Conservation (phyloP, 2,113 vertebrate species). For the Vireo altiloquus region DNA sequence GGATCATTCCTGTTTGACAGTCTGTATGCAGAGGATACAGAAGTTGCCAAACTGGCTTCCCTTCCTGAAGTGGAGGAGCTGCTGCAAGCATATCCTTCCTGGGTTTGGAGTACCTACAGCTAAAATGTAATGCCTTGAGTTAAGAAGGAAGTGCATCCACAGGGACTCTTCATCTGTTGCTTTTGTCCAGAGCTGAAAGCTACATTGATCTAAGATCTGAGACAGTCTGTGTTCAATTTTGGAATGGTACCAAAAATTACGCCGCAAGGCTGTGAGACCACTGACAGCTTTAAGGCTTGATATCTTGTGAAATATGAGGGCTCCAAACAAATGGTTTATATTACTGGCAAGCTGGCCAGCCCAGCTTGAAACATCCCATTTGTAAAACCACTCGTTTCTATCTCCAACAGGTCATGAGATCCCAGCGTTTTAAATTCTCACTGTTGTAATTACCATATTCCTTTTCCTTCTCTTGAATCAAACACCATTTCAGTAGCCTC, state of each 20-base stretch:
- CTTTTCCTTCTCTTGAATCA: conserved; percentile 1
- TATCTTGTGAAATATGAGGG: conserved; percentile 7
- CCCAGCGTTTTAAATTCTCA: background rate
- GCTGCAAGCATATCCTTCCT: conserved; percentile 86
- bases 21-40: conserved; percentile 80
- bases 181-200: conserved; percentile 45
- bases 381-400: background rate
- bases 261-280: background rate
- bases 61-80: conserved; percentile 74
- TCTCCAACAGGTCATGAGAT: background rate
- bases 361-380: background rate
- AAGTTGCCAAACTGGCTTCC: conserved; percentile 70
- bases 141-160: background rate
- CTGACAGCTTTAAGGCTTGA: conserved; percentile 48
- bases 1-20: conserved; percentile 80
- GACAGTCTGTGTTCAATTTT: conserved; percentile 8
- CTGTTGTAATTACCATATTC: background rate
- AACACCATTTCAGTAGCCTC: background rate
- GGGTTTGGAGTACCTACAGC: background rate
- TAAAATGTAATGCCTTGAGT: background rate
- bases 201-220: conserved; percentile 48
- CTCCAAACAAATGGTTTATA: conserved; percentile 36
- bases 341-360: conserved; percentile 16
- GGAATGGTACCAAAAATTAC: conserved; percentile 13
- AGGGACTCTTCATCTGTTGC: conserved; percentile 20